Conservation (phyloP, 1,140 invertebrate genomes). For the Saccostrea echinata region DNA sequence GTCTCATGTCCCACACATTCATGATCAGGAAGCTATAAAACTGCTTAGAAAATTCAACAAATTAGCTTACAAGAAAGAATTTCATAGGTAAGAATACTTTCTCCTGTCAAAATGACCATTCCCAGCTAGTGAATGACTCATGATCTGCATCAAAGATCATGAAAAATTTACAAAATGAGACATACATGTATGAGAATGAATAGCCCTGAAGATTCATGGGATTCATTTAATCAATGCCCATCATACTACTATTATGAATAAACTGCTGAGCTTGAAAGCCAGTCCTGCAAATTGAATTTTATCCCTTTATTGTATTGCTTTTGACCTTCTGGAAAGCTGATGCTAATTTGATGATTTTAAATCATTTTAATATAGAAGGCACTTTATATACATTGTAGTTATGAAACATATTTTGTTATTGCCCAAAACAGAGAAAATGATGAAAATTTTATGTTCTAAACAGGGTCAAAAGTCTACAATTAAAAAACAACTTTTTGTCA, state of each 20-base stretch:
- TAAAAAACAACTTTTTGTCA: background rate
- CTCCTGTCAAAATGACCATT: background rate
- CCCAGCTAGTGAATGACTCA: background rate
- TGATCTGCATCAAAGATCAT: constrained; percentile 31
- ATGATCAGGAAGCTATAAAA: no score
- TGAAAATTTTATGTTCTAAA: background rate
- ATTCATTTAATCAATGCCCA: constrained; percentile 28
- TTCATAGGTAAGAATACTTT: background rate
- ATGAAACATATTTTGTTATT: background rate
- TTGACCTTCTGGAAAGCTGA: background rate
- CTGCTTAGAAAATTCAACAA: no score
- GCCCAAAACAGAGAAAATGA: no score
- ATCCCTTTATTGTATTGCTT: constrained; percentile 1
- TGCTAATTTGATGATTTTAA: background rate
- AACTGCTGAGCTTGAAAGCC: constrained; percentile 26
- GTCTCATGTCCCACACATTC: no score
- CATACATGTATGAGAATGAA: background rate
- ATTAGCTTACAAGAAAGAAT: background rate
- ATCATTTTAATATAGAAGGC: background rate
- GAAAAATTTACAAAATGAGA: constrained; percentile 7
- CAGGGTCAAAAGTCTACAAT: background rate
- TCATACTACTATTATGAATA: background rate
- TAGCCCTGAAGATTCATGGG: constrained; percentile 5
- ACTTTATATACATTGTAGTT: background rate
- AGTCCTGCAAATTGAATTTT: constrained; percentile 17